Percentiles rank a stretch among this genome's conserved stretches.
phyloP scores from a whole-genome alignment of 2,113 vertebrate genomes.

The Scophthalmus maximus region DNA sequence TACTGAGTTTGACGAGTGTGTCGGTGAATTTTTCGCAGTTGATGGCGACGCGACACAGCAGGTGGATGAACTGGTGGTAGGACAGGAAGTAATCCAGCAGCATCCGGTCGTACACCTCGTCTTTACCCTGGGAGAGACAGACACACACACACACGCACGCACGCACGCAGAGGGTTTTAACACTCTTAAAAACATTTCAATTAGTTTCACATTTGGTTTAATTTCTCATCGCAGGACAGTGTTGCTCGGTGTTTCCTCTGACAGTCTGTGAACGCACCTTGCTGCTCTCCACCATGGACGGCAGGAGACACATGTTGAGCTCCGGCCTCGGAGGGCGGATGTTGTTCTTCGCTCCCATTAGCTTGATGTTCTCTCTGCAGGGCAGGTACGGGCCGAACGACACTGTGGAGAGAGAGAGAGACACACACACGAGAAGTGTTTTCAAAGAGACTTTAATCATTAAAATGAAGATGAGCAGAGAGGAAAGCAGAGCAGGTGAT shows the following conservation, averaged over 20 bases:
- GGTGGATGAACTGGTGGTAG: slow-evolving; percentile 98
- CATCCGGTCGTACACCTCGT: slow-evolving; percentile 98
- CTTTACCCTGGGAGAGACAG: slow-evolving; percentile 88
- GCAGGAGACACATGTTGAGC: slow-evolving; percentile 99
- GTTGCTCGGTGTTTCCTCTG: too few relatives aligned
- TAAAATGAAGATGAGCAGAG: too few relatives aligned
- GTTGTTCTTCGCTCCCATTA: slow-evolving; percentile 99
- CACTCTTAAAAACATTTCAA: too few relatives aligned
- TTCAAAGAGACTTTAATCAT: not conserved
- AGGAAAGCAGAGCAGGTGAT: too few relatives aligned
- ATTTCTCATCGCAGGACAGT: too few relatives aligned
- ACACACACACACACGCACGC: not conserved
- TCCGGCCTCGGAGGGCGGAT: slow-evolving; percentile 96
- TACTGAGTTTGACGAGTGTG: slow-evolving; percentile 98
- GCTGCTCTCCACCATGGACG: slow-evolving; percentile 98
- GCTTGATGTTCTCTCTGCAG: slow-evolving; percentile 99
- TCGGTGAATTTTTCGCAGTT: slow-evolving; percentile 99
- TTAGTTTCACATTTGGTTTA: too few relatives aligned
- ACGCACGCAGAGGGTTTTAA: too few relatives aligned
- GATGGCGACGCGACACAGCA: slow-evolving; percentile 97
- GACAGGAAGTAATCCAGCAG: slow-evolving; percentile 99
- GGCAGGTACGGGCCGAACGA: slow-evolving; percentile 99
- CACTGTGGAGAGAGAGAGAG: slow-evolving; percentile 81
- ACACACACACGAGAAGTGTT: too few relatives aligned
- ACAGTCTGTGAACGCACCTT: slow-evolving; percentile 82